A percentile compares a stretch with the other conserved stretches of the same genome.
Evolutionary conservation across 2,888 invertebrate genomes (phyloP).

Genomic region (Eledone cirrhosa): DNA sequence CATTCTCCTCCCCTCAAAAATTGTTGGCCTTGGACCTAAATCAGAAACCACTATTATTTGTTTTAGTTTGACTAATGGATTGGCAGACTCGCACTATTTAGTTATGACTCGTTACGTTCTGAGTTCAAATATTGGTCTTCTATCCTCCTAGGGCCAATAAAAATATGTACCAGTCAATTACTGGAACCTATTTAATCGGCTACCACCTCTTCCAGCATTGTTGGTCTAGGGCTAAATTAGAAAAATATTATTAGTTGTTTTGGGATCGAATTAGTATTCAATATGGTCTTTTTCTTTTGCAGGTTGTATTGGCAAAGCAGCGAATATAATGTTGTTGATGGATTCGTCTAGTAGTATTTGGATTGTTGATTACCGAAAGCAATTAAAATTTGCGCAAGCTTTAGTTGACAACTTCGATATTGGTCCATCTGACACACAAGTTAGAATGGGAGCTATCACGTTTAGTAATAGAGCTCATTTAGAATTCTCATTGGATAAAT

Average conservation of each 20-base stretch:
- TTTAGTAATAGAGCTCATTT: slow-evolving; percentile 42
- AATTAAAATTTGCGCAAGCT: slow-evolving; percentile 45
- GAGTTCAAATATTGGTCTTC: no score
- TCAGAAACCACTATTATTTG: no score
- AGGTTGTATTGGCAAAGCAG: slow-evolving; percentile 50
- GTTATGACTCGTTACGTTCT: no score
- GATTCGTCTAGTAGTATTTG: slow-evolving; percentile 57
- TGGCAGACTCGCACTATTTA: no score
- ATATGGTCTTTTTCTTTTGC: not conserved
- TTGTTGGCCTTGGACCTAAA: no score
- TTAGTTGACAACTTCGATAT: slow-evolving; percentile 46
- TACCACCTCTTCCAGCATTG: no score
- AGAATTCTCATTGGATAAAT: slow-evolving; percentile 40
- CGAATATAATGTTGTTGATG: slow-evolving; percentile 51
- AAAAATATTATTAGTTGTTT: not conserved
- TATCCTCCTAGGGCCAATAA: no score
- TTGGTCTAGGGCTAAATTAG: not conserved
- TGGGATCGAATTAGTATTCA: not conserved
- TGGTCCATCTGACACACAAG: slow-evolving; percentile 37
- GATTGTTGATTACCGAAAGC: slow-evolving; percentile 49
- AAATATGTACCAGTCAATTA: no score
- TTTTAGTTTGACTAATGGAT: no score
- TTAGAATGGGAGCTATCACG: slow-evolving; percentile 46
- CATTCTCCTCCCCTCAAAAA: no score
- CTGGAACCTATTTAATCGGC: no score